Base-by-base conservation (phyloP, 2,888 invertebrate genomes). In the Clusia tigrina region DNA sequence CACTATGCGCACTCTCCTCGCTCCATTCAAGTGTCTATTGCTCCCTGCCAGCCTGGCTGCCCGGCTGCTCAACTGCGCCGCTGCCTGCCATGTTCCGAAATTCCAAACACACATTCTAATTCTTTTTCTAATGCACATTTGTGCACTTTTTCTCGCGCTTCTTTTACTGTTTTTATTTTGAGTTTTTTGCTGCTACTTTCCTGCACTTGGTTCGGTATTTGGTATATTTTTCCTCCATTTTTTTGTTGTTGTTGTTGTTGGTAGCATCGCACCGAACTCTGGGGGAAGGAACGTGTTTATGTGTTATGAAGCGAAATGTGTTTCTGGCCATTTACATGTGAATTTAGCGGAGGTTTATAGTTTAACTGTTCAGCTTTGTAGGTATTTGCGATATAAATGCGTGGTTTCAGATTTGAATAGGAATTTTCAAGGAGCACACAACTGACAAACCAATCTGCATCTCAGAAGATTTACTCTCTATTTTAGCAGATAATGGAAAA, bases 101-200 rank as follows among this genome's bases (percentile, higher is more conserved):
- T 77, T 73, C 69, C 74, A 74, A 70, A 72, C 74, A 76, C 76
- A 78, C 78, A 78, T 78, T 78, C 78, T 78, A 78, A 78, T 78
- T 78, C 79, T 71, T 77, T 78, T 78, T 78, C 78, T 78, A 78
- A 78, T 78, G 77, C 79, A 70, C 60, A 59, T 57, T 46, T 60
- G 54, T 17, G 38, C 55, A 37, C 62, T 64, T 66, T 55, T 68
- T 68, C 68, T 63, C 68, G 64, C 66, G 54, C 25, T 37, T 32
- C 60, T 42, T 42, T 32, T 60, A 52, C 55, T 58, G 37, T 56
- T 42, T 51, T 42, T 56, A 20, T 55, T 38, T 2, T 17, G 23
- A 42, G 22, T 37, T 32, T 51, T 46, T 61, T 22, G 15, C 51
- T 42, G 1, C 56, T 42, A n/a, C 32, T 55, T 26, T 58, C 38